Evolutionary conservation across 1,140 invertebrate species (phyloP).

Genomic region (Pinna nobilis): DNA sequence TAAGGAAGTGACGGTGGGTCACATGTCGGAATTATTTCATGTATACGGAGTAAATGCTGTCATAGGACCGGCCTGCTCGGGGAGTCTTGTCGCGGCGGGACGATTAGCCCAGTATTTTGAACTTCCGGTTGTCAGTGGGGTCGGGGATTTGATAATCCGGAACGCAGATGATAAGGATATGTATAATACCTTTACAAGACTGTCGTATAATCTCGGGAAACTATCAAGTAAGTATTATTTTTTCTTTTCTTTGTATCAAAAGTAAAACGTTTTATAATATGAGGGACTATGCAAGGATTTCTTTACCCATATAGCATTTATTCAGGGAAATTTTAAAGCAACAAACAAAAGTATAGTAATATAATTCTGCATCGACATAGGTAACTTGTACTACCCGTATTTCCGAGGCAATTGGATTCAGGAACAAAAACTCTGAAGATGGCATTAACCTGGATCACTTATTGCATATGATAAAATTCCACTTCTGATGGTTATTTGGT

Average conservation of each 20-base stretch:
- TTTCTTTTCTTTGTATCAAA: not conserved
- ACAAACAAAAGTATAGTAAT: no score
- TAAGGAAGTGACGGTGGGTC: conserved; percentile 29
- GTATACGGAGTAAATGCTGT: conserved; percentile 29
- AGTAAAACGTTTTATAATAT: not conserved
- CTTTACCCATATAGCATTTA: no score
- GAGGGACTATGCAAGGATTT: no score
- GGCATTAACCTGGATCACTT: no score
- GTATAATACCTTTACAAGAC: conserved; percentile 41
- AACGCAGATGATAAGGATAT: conserved; percentile 20
- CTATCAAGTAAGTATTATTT: conserved; percentile 30
- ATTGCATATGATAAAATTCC: no score
- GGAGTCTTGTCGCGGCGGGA: conserved; percentile 28
- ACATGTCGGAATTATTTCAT: conserved; percentile 35
- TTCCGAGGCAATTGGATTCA: no score
- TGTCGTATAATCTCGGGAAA: conserved; percentile 40
- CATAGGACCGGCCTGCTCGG: conserved; percentile 41
- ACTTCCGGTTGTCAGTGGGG: conserved; percentile 34
- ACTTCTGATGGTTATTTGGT: no score
- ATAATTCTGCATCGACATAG: no score
- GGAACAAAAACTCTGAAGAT: no score
- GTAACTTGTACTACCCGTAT: no score
- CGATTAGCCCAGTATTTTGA: conserved; percentile 35
- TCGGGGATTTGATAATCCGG: conserved; percentile 37
- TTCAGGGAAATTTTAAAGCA: no score